These are phyloP conservation scores for Hypsibius dujardini DNA, from an alignment of 1,140 invertebrate genomes.

Conservation along the genomic window DNA sequence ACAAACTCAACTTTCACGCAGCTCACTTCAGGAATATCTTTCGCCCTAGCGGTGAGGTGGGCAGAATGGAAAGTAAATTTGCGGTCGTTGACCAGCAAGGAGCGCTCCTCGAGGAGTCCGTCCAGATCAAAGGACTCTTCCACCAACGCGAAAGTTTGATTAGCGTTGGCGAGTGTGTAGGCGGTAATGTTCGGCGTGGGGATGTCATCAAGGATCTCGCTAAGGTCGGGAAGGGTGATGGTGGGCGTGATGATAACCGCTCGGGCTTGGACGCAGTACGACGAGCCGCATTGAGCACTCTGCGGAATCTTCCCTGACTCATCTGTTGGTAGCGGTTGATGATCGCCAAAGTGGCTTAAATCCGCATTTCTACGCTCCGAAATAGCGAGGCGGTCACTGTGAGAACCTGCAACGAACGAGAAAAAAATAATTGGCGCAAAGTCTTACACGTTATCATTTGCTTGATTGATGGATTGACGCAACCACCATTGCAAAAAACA, in stretches of 20 bases:
- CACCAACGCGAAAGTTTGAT: neutral
- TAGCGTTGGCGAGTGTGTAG: too few relatives aligned
- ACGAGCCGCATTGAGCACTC: neutral
- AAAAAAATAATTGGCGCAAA: too few relatives aligned
- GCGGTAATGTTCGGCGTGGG: neutral
- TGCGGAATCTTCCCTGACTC: neutral
- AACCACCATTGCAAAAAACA: too few relatives aligned
- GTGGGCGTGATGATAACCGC: neutral
- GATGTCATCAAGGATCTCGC: neutral
- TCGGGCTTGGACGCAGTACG: constrained; percentile 5
- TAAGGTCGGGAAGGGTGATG: neutral
- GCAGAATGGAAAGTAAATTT: neutral
- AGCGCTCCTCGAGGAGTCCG: neutral
- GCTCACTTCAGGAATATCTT: neutral
- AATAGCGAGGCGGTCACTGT: too few relatives aligned
- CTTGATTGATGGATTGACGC: too few relatives aligned
- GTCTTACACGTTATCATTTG: too few relatives aligned
- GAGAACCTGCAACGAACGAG: too few relatives aligned
- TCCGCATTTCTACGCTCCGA: too few relatives aligned
- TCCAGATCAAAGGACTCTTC: neutral
- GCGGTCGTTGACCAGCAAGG: neutral
- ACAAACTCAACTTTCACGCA: neutral
- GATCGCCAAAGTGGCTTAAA: neutral
- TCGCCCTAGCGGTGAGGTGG: neutral
- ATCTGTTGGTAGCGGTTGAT: neutral